phyloP scores from a whole-genome alignment of 2,888 invertebrate species.

The Stratiomys singularior region DNA sequence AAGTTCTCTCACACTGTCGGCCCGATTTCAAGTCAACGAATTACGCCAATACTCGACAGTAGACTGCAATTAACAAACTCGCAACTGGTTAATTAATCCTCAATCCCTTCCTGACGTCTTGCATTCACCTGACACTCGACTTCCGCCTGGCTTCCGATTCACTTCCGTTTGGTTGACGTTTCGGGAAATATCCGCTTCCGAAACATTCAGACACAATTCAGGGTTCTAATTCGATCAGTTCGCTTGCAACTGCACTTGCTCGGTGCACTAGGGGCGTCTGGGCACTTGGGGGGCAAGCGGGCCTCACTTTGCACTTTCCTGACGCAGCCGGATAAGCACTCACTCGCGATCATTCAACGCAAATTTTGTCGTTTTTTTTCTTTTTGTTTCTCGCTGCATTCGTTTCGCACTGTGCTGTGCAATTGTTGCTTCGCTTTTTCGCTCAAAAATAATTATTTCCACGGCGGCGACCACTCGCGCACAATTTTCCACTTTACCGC shows the following conservation, averaged over 20 bases:
- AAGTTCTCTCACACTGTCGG: background rate
- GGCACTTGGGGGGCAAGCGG: background rate
- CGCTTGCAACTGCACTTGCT: no score
- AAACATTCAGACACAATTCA: conserved; percentile 28
- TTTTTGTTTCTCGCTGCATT: background rate
- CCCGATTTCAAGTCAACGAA: background rate
- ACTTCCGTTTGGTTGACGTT: conserved; percentile 31
- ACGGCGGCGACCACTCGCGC: background rate
- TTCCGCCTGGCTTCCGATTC: conserved; percentile 29
- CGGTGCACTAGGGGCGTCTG: no score
- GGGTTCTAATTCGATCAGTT: conserved; percentile 15
- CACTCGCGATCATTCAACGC: conserved; percentile 1
- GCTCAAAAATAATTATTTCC: background rate
- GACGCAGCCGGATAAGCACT: conserved; percentile 23
- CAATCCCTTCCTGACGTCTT: background rate
- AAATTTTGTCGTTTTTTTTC: background rate
- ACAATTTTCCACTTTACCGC: conserved; percentile 21
- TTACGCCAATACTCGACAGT: background rate
- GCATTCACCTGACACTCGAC: conserved; percentile 26
- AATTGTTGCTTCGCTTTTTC: no score
- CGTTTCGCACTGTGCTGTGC: background rate
- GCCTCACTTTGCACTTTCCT: conserved; percentile 12
- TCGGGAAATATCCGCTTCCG: conserved; percentile 42
- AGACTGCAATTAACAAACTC: background rate
- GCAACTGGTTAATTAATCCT: background rate